Evolutionary conservation across 1,140 invertebrate genomes (phyloP), one percentile per base, ranked within the genome.

Genomic region (Danaus melanippus): DNA sequence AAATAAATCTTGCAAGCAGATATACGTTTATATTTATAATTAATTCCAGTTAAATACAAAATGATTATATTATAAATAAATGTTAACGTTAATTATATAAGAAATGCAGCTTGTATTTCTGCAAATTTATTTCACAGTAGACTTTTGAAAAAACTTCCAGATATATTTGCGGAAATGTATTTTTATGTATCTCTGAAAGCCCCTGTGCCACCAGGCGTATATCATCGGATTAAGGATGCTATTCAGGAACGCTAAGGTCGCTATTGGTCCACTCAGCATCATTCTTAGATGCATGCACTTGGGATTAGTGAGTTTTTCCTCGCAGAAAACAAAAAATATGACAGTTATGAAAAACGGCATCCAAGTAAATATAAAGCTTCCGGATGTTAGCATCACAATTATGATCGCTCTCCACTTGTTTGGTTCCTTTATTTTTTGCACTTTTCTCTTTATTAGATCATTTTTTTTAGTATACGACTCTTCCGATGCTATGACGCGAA

Each of bases 181-280:
- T 59, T 58, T 72, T 8, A 79, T 60, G 15, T 67, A 72, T 57
- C 65, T 76, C 58, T 86, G 78, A 58, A 90, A 90, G 1, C 89
- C 89, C 70, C 90, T 91, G 80, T 92, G 92, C 88, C 92, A 93
- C 86, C 92, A 90, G 1, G 91, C 91, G 68, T 93, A 93, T 56
- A 93, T 92, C 45, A 93, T 81, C 8, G 92, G 92, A 78, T 93
- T 93, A 17, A 93, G 75, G 11, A 92, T 79, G 58, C 90, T 91
- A 69, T 93, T 93, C 10, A 89, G 74, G 72, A 92, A 92, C 10
- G 90, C 90, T 21, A 91, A 71, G 12, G 88, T 85, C 8, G 88
- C 85, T 17, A 90, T 56, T 4, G 89, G 89, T 61, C 88, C 88
- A 1, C 83, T 81, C 0, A 91, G 71, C 40, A 89, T 64, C 40